Evolutionary conservation across 2,888 invertebrate genomes (phyloP).

Genomic region (Athalia cordata): DNA sequence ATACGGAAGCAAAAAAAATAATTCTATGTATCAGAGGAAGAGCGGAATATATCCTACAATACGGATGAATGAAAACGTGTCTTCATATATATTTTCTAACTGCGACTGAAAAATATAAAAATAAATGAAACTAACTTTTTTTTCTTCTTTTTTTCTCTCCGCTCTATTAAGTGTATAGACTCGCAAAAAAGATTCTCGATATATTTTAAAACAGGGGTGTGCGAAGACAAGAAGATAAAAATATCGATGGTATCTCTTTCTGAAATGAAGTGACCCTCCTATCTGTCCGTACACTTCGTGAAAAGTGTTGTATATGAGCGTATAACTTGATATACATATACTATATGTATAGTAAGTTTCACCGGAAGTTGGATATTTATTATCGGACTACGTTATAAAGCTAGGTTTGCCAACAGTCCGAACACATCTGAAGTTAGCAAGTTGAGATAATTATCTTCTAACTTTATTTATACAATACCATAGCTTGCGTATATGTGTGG

Average conservation of each 20-base stretch:
- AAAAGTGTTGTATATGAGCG: not conserved
- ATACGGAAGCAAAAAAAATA: too few relatives aligned
- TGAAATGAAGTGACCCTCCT: too few relatives aligned
- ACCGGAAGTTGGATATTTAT: conserved; percentile 46
- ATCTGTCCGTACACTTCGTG: too few relatives aligned
- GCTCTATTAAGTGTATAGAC: not conserved
- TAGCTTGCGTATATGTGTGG: not conserved
- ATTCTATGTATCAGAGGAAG: not conserved
- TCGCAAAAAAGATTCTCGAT: not conserved
- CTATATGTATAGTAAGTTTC: not conserved
- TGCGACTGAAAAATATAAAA: too few relatives aligned
- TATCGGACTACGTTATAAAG: conserved; percentile 32
- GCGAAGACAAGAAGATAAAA: too few relatives aligned
- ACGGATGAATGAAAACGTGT: conserved; percentile 8
- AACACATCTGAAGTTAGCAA: too few relatives aligned
- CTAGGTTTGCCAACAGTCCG: conserved; percentile 18
- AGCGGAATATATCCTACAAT: not conserved
- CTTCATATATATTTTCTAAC: too few relatives aligned
- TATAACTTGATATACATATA: not conserved
- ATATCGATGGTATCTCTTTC: too few relatives aligned
- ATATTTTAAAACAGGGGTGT: too few relatives aligned
- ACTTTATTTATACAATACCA: not conserved
- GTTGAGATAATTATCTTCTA: too few relatives aligned
- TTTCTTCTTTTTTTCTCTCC: too few relatives aligned
- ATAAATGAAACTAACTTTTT: not conserved